Conservation (phyloP, 2,797 vertebrate genomes). For the Heteromormyrus szaboi region DNA sequence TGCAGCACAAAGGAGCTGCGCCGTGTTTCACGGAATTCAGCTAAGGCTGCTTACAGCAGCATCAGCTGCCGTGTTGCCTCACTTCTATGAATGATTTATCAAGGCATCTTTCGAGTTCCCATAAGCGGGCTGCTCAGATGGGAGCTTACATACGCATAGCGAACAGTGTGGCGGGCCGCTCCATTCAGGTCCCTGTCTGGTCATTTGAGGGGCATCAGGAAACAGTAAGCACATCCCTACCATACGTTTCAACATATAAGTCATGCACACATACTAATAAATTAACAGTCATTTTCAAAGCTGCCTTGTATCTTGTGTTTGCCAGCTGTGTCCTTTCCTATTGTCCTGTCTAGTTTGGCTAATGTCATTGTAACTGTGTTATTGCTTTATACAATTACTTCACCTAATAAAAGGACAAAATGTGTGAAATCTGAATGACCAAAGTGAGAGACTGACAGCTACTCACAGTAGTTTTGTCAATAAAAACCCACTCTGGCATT, state of each 20-base stretch:
- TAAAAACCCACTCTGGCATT: neutral
- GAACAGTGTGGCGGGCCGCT: neutral
- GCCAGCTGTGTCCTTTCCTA: neutral
- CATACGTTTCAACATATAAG: neutral
- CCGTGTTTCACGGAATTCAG: neutral
- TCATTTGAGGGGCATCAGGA: neutral
- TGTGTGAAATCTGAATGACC: constrained; percentile 2
- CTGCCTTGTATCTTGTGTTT: constrained; percentile 14
- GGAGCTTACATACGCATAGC: neutral
- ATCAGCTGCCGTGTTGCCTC: neutral
- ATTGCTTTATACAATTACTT: constrained; percentile 15
- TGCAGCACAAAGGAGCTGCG: neutral
- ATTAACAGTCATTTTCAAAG: constrained; percentile 28
- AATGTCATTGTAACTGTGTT: neutral
- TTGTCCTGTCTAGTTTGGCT: neutral
- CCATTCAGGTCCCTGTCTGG: neutral
- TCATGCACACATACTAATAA: neutral
- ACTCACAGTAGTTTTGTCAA: neutral
- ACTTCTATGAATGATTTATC: neutral
- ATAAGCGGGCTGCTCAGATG: neutral
- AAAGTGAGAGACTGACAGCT: neutral
- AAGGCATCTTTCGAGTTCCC: neutral
- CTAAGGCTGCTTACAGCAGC: neutral
- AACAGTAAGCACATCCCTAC: neutral
- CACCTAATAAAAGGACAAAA: neutral